phyloP scores from a whole-genome alignment of 2,113 vertebrate genomes.

The Gymnocephalus cernua region DNA sequence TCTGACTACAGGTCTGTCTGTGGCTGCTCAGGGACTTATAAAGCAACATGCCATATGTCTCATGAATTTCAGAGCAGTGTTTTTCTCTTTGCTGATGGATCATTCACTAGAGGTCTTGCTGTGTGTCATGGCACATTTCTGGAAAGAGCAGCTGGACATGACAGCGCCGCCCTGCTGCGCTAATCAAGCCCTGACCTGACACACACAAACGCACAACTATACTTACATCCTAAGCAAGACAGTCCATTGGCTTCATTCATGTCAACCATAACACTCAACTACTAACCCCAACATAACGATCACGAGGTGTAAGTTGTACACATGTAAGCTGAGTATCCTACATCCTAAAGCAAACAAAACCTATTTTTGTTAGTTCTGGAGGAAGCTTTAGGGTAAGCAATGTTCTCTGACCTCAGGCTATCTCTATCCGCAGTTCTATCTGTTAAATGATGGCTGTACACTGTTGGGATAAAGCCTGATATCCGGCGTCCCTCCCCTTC shows the following conservation, averaged over 20 bases:
- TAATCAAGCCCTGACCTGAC: constrained; percentile 61
- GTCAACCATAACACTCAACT: neutral
- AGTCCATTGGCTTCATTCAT: constrained; percentile 4
- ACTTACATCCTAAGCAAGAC: constrained; percentile 6
- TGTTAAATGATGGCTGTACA: too few species aligned
- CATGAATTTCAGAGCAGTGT: constrained; percentile 33
- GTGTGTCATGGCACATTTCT: constrained; percentile 56
- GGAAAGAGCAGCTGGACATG: constrained; percentile 64
- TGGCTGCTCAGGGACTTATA: constrained; percentile 39
- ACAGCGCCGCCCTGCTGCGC: constrained; percentile 44
- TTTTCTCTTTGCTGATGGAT: constrained; percentile 43
- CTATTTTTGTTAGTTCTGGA: neutral
- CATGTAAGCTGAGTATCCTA: neutral
- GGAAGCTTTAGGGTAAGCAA: too few species aligned
- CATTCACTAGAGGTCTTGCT: constrained; percentile 50
- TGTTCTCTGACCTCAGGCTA: too few species aligned
- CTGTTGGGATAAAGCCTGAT: too few species aligned
- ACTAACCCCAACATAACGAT: neutral
- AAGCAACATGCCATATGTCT: constrained; percentile 51
- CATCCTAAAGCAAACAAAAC: neutral
- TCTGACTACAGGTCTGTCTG: constrained; percentile 21
- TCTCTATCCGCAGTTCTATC: too few species aligned
- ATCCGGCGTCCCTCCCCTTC: too few species aligned
- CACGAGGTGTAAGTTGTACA: neutral
- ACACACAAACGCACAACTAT: constrained; percentile 28